phyloP scores from a whole-genome alignment of 2,113 vertebrate genomes.

The Gallinago paraguaiae region DNA sequence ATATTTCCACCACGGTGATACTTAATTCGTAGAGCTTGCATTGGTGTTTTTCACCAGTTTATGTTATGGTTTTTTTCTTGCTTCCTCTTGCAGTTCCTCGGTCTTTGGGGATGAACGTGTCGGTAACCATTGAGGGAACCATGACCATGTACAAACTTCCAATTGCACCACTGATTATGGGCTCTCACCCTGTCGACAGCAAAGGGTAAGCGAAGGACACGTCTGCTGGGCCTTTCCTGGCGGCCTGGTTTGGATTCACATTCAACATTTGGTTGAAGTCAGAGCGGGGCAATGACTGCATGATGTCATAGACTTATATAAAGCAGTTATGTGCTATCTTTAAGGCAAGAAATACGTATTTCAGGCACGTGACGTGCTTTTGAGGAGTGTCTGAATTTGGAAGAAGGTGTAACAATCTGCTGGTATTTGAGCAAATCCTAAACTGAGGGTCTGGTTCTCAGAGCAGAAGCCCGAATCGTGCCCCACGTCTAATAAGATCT shows the following conservation, averaged over 20 bases:
- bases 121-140: conserved; percentile 92
- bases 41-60: neutral
- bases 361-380: neutral
- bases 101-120: conserved; percentile 88
- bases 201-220: conserved; percentile 83
- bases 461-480: neutral
- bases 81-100: conserved; percentile 82
- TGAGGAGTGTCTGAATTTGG: neutral
- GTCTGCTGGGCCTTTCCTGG: neutral
- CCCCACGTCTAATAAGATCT: neutral
- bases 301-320: accelerated
- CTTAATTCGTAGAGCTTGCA: neutral
- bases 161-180: conserved; percentile 94
- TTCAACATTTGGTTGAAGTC: neutral
- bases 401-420: neutral
- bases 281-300: neutral
- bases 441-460: neutral
- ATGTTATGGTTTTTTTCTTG: neutral
- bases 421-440: neutral
- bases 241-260: neutral
- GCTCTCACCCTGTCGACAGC: conserved; percentile 95
- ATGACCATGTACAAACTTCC: conserved; percentile 91
- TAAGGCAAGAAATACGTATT: neutral
- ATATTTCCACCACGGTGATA: neutral
- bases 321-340: neutral